Evolutionary conservation across 1,140 invertebrate species (phyloP), one percentile per base, ranked within the genome.

Genomic region (Trigoniulus corallinus): DNA sequence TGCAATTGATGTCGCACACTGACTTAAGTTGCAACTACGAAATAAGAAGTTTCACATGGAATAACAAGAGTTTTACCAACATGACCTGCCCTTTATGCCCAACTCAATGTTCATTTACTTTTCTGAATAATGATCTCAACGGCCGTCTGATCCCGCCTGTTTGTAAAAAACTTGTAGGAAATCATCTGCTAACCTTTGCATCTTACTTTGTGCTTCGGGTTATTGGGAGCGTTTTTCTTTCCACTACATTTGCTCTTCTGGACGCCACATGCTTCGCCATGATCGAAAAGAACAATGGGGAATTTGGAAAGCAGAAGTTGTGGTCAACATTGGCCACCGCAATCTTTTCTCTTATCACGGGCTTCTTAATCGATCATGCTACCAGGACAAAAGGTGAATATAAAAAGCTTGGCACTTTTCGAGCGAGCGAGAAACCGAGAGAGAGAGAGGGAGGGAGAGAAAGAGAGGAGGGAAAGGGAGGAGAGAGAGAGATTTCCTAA

Each of bases 251-350:
- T 1, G 82, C 80, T 10, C 79, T 87, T 50, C 77, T 86, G 73
- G 83, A 88, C 66, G 82, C 84, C 1, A 84, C 84, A 45, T 80
- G 81, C 2, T 62, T 88, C 12, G 81, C 77, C 0, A 78, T 86
- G 74, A 81, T 84, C 55, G 78, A 83, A 62, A 77, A 81, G 59
- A 79, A 80, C 61, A 78, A 80, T 0, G 81, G 81, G 1, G 79
- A 84, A 61, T 85, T 84, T 63, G 84, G 84, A 10, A 72, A 80
- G 58, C 82, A 87, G 59, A 70, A 82, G 52, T 64, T 86, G 47
- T 84, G 82, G 65, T 81, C 79, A 2, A 84, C 79, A 57, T 70
- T 85, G 29, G 83, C 82, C 41, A 81, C 81, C 74, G 82, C 81
- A 23, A 75, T 84, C 57, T 82, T 84, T 63, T 83, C 82, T 3